Conservation (phyloP, 2,888 invertebrate genomes). For the Rhagium mordax region DNA sequence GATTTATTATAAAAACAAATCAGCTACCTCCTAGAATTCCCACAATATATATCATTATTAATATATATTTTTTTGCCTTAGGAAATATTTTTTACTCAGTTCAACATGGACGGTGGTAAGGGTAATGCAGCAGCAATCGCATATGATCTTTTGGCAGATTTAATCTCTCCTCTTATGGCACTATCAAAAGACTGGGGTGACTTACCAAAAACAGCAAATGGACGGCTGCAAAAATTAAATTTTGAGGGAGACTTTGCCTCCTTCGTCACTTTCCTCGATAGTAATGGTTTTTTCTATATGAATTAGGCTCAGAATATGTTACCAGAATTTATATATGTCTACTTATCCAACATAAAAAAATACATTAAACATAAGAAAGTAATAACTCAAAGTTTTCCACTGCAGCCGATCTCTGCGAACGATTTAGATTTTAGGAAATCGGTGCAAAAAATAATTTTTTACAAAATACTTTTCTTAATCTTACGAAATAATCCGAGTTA, state of each 20-base stretch:
- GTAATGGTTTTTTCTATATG: slow-evolving; percentile 62
- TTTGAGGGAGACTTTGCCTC: slow-evolving; percentile 75
- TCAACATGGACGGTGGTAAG: slow-evolving; percentile 60
- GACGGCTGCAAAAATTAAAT: slow-evolving; percentile 70
- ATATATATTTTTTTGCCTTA: slow-evolving; percentile 48
- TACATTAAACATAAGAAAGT: too few relatives aligned
- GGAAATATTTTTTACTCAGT: slow-evolving; percentile 63
- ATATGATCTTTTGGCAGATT: slow-evolving; percentile 59
- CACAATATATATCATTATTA: too few relatives aligned
- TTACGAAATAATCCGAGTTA: too few relatives aligned
- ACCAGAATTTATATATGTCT: too few relatives aligned
- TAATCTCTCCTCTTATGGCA: slow-evolving; percentile 70
- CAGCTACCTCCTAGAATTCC: too few relatives aligned
- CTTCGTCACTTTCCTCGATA: slow-evolving; percentile 72
- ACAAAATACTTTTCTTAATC: too few relatives aligned
- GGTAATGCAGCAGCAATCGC: slow-evolving; percentile 61
- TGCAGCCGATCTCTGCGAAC: too few relatives aligned
- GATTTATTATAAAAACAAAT: too few relatives aligned
- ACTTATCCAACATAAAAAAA: too few relatives aligned
- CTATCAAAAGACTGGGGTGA: slow-evolving; percentile 74
- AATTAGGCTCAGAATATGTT: neutral
- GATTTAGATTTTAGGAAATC: too few relatives aligned
- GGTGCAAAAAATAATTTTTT: too few relatives aligned
- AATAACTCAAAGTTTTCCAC: too few relatives aligned
- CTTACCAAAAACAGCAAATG: slow-evolving; percentile 69